A percentile compares a stretch with the other conserved stretches of the same genome.
phyloP scores from a whole-genome alignment of 1,140 invertebrate species.

The Cryptotermes secundus region DNA sequence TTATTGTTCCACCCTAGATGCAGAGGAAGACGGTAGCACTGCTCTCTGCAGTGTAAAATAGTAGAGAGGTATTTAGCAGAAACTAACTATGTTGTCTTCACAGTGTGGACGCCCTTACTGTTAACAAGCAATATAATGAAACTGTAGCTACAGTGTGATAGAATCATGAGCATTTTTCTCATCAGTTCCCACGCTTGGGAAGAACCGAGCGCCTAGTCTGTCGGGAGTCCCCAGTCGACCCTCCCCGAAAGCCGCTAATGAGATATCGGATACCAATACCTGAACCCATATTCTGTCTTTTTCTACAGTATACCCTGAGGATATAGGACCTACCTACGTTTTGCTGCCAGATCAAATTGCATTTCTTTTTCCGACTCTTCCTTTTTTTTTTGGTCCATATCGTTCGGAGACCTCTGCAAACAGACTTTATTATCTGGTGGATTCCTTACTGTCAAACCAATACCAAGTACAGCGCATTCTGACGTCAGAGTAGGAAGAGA shows the following conservation, averaged over 20 bases:
- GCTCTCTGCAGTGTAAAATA: no score
- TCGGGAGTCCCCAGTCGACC: background rate
- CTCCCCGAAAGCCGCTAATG: background rate
- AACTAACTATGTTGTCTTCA: background rate
- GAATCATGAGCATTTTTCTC: background rate
- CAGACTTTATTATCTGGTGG: conserved; percentile 16
- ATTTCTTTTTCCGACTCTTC: background rate
- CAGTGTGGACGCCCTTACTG: background rate
- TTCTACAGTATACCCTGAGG: background rate
- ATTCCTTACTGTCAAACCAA: background rate
- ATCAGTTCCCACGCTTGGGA: background rate
- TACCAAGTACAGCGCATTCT: background rate
- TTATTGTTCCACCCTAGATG: no score
- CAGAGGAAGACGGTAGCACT: no score
- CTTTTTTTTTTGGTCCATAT: background rate
- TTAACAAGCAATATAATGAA: background rate
- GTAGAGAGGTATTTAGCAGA: no score
- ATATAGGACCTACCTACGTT: background rate
- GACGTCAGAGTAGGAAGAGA: background rate
- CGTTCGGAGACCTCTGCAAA: background rate
- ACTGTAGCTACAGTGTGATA: background rate
- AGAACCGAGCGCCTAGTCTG: background rate
- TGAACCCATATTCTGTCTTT: background rate
- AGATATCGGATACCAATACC: conserved; percentile 19
- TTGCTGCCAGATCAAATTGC: conserved; percentile 4